phyloP scores from a whole-genome alignment of 2,797 vertebrate genomes.

The Rhabdomys pumilio region DNA sequence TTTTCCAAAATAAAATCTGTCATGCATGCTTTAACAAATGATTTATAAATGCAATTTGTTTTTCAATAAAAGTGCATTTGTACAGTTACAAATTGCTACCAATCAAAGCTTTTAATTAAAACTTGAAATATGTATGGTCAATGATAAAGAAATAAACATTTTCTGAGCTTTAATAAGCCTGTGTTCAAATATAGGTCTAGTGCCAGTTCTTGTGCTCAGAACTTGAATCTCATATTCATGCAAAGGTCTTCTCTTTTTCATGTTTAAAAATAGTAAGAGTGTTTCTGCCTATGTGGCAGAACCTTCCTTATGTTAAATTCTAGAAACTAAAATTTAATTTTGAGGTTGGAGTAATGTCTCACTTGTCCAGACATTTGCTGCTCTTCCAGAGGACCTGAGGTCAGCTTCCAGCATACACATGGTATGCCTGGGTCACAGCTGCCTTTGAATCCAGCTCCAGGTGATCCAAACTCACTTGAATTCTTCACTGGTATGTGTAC shows the following conservation, averaged over 20 bases:
- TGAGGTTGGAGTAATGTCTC: neutral
- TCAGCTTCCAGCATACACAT: neutral
- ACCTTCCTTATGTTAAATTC: constrained; percentile 72
- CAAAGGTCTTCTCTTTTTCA: constrained; percentile 82
- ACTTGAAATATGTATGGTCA: constrained; percentile 81
- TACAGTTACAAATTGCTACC: constrained; percentile 80
- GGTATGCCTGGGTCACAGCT: neutral
- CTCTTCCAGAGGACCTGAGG: neutral
- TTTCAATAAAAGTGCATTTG: constrained; percentile 82
- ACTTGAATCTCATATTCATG: constrained; percentile 79
- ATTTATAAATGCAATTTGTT: constrained; percentile 82
- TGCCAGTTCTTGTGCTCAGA: constrained; percentile 84
- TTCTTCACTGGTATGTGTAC: neutral
- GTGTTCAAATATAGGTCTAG: constrained; percentile 91
- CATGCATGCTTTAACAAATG: constrained; percentile 77
- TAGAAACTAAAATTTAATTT: constrained; percentile 57
- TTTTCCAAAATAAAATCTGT: constrained; percentile 77
- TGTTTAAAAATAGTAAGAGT: constrained; percentile 83
- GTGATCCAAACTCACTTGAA: neutral
- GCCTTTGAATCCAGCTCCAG: neutral
- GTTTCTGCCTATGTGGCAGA: constrained; percentile 72
- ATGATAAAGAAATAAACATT: constrained; percentile 84
- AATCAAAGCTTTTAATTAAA: constrained; percentile 87
- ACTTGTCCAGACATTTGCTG: neutral
- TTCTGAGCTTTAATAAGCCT: constrained; percentile 87